Conservation (phyloP, 1,140 invertebrate genomes). For the Zaprionus davidi region DNA sequence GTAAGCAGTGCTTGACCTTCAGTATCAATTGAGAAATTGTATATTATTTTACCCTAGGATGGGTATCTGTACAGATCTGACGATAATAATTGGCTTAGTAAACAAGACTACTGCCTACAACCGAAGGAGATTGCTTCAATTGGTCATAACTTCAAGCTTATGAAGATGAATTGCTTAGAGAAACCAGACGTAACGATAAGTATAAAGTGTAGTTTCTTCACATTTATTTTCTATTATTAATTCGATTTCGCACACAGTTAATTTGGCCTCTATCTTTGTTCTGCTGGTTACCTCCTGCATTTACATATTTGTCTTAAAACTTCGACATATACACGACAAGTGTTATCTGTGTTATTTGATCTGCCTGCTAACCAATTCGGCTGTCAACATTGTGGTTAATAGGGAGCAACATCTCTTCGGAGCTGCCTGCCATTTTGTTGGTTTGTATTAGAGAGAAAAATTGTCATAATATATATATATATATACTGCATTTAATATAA, state of each 20-base stretch:
- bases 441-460: not conserved
- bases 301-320: not conserved
- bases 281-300: not conserved
- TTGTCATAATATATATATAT: too few species aligned
- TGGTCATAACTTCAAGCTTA: not conserved
- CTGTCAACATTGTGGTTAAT: not conserved
- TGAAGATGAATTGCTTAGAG: not conserved
- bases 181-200: not conserved
- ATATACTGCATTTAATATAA: too few species aligned
- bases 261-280: not conserved
- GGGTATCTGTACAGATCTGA: not conserved
- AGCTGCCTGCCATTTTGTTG: not conserved
- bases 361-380: not conserved
- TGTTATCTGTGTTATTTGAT: not conserved
- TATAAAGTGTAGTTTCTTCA: not conserved
- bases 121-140: not conserved
- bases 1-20: not conserved
- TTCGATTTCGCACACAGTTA: not conserved
- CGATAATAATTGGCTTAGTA: not conserved
- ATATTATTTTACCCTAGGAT: not conserved
- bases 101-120: slow-evolving; percentile 6
- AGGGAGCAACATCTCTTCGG: not conserved
- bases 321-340: not conserved
- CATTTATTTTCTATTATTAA: too few species aligned
- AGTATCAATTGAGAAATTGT: not conserved